Conservation (phyloP, 1,140 invertebrate species). For the Zaprionus inermis region DNA sequence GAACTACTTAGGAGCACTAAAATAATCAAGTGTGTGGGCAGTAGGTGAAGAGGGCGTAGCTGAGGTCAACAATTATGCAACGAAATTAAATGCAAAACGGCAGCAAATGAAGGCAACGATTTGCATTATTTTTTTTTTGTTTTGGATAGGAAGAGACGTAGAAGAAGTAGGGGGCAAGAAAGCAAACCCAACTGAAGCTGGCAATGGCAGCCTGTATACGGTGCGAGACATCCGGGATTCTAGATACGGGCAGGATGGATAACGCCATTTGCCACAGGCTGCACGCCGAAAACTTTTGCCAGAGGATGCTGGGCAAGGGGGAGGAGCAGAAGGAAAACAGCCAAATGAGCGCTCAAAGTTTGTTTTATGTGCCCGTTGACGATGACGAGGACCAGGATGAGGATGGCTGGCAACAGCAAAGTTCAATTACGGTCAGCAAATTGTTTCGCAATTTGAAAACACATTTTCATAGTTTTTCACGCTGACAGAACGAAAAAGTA, state of each 20-base stretch:
- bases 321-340: conserved; percentile 9
- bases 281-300: conserved; percentile 50
- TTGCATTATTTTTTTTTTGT: conserved; percentile 13
- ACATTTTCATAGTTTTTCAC: conserved; percentile 76
- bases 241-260: conserved; percentile 3
- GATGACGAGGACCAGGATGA: conserved; percentile 22
- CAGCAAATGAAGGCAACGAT: conserved; percentile 14
- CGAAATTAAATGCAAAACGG: conserved; percentile 30
- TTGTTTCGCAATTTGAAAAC: conserved; percentile 80
- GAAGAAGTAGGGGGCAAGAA: not conserved
- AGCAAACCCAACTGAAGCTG: not conserved
- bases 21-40: conserved; percentile 64
- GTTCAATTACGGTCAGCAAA: conserved; percentile 82
- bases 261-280: conserved; percentile 65
- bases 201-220: not conserved
- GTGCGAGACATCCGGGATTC: not conserved
- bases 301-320: not conserved
- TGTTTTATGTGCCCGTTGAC: conserved; percentile 60
- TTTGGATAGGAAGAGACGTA: too few species aligned
- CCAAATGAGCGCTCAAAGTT: conserved; percentile 51
- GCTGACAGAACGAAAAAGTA: conserved; percentile 37
- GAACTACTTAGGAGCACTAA: conserved; percentile 37
- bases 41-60: conserved; percentile 17
- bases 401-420: conserved; percentile 58
- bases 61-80: conserved; percentile 31